Conservation (phyloP, 2,113 vertebrate species). For the Brachyhypopomus occidentalis region DNA sequence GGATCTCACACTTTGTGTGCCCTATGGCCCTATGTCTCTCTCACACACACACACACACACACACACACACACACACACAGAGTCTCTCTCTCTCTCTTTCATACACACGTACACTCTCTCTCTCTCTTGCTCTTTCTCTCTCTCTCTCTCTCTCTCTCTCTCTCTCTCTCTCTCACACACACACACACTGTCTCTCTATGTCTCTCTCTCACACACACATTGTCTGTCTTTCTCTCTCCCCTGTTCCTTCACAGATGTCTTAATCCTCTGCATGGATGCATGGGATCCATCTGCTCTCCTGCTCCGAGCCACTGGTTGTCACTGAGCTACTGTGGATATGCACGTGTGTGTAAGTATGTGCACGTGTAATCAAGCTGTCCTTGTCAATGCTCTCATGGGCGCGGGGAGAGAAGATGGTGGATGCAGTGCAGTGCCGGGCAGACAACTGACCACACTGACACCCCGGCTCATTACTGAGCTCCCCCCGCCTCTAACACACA, state of each 20-base stretch:
- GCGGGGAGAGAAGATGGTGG: background rate
- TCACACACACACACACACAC: too few species aligned
- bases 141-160: conserved; percentile 23
- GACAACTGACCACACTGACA: background rate
- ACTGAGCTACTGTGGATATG: conserved; percentile 13
- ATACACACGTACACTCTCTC: too few species aligned
- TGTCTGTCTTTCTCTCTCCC: background rate
- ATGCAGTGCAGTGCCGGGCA: background rate
- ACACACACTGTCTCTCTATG: too few species aligned
- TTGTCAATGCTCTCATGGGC: background rate
- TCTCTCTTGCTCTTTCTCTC: too few species aligned
- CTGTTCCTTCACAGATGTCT: background rate
- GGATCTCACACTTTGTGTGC: conserved; percentile 39
- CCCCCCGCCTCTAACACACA: background rate
- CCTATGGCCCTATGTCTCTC: too few species aligned
- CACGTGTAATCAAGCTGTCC: conserved; percentile 4
- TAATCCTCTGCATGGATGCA: too few species aligned
- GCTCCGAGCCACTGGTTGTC: background rate
- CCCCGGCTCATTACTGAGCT: conserved; percentile 23
- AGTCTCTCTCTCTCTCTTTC: too few species aligned
- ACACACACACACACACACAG: too few species aligned
- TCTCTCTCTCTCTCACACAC: background rate
- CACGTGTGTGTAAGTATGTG: background rate
- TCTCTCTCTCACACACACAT: background rate
- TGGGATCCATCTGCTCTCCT: too few species aligned